Conservation (phyloP, 2,113 vertebrate species). For the Pyxicephalus adspersus region DNA sequence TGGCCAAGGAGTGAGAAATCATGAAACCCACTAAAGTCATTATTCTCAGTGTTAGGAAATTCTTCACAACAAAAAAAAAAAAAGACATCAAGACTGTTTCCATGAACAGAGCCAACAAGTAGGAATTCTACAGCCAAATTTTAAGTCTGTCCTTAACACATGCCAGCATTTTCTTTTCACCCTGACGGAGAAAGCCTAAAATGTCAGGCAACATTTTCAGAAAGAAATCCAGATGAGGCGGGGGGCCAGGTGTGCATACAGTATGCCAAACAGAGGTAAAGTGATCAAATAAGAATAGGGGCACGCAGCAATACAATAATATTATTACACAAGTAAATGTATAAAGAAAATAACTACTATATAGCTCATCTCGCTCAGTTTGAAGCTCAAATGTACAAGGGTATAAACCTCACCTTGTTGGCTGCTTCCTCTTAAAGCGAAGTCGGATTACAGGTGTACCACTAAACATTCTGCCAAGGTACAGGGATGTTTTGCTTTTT, state of each 20-base stretch:
- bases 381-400: neutral
- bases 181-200: slow-evolving; percentile 49
- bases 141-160: slow-evolving; percentile 32
- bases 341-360: neutral
- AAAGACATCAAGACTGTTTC: slow-evolving; percentile 40
- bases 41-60: slow-evolving; percentile 34
- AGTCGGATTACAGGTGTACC: slow-evolving; percentile 86
- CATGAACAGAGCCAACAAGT: slow-evolving; percentile 37
- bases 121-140: slow-evolving; percentile 45
- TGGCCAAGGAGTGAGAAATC: slow-evolving; percentile 19
- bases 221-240: slow-evolving; percentile 35
- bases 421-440: slow-evolving; percentile 86
- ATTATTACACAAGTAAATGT: neutral
- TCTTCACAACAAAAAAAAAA: too few relatives aligned
- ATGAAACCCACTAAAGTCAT: slow-evolving; percentile 31
- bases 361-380: neutral
- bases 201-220: slow-evolving; percentile 52
- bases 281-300: slow-evolving; percentile 4
- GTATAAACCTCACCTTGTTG: slow-evolving; percentile 80
- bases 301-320: neutral
- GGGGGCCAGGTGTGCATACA: slow-evolving; percentile 17
- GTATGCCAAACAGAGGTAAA: slow-evolving; percentile 24
- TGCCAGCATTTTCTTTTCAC: slow-evolving; percentile 36
- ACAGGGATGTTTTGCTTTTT: slow-evolving; percentile 89
- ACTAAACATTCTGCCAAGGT: slow-evolving; percentile 94